Conservation (phyloP, 2,113 vertebrate genomes). For the Bubo bubo region DNA sequence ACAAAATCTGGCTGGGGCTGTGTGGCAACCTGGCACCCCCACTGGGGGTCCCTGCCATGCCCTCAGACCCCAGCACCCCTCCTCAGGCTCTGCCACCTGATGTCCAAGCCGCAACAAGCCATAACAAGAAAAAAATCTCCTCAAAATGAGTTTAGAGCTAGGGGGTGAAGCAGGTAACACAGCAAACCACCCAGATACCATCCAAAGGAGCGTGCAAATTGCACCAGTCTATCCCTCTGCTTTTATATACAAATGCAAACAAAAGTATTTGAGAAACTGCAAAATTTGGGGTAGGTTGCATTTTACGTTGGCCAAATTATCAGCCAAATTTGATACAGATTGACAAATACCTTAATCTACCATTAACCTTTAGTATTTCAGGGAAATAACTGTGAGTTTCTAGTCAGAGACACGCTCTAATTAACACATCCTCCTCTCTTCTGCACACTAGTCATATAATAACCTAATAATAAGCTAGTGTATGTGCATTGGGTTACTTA, state of each 20-base stretch:
- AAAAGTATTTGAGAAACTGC: neutral
- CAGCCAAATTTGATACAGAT: neutral
- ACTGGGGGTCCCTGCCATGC: rapidly evolving
- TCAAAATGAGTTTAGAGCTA: neutral
- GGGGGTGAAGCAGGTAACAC: neutral
- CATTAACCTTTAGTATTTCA: neutral
- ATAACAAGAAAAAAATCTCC: neutral
- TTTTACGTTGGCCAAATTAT: neutral
- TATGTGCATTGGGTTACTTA: neutral
- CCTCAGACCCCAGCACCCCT: too few species aligned
- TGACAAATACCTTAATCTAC: neutral
- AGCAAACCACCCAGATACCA: neutral
- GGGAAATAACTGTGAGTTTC: neutral
- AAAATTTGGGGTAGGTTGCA: neutral
- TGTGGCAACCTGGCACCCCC: neutral
- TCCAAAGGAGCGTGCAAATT: rapidly evolving
- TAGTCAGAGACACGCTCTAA: rapidly evolving
- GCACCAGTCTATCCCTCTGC: neutral
- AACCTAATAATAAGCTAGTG: neutral
- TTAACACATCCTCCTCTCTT: neutral
- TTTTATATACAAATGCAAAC: neutral
- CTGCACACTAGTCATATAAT: neutral
- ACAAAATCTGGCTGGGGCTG: too few species aligned
- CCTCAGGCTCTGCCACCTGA: neutral
- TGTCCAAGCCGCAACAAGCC: rapidly evolving